These are phyloP conservation scores for Dendrolimus kikuchii DNA, from an alignment of 1,140 invertebrate genomes.

Conservation along the genomic window DNA sequence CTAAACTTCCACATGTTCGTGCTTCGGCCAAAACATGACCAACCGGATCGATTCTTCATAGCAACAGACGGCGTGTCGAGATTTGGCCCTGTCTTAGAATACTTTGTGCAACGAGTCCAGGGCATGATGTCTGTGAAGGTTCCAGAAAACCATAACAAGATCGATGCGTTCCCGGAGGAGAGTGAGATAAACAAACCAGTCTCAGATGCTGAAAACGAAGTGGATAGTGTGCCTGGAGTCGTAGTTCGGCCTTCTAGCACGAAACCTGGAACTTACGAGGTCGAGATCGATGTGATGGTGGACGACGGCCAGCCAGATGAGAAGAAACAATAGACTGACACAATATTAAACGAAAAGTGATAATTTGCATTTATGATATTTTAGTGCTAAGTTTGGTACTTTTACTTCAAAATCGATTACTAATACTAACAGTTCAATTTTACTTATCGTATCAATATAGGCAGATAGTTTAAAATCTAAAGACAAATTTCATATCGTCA, in stretches of 20 bases:
- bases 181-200: neutral
- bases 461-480: no score
- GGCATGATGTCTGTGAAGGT: conserved; percentile 73
- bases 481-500: no score
- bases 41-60: conserved; percentile 34
- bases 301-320: conserved; percentile 49
- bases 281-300: conserved; percentile 53
- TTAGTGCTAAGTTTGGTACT: conserved; percentile 9
- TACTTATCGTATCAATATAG: no score
- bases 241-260: conserved; percentile 44
- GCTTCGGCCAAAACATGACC: conserved; percentile 36
- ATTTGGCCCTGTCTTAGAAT: conserved; percentile 76
- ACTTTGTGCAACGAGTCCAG: conserved; percentile 76
- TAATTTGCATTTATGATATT: conserved; percentile 30
- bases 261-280: conserved; percentile 57
- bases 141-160: conserved; percentile 22
- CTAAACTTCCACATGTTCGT: conserved; percentile 65
- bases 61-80: conserved; percentile 62
- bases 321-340: conserved; percentile 9
- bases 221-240: conserved; percentile 41
- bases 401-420: no score
- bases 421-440: no score
- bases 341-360: conserved; percentile 5
- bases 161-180: conserved; percentile 4
- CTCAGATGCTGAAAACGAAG: conserved; percentile 40